Evolutionary conservation across 2,888 invertebrate genomes (phyloP), one percentile per base, ranked within the genome.

Genomic region (Dicyrtoma fusca): DNA sequence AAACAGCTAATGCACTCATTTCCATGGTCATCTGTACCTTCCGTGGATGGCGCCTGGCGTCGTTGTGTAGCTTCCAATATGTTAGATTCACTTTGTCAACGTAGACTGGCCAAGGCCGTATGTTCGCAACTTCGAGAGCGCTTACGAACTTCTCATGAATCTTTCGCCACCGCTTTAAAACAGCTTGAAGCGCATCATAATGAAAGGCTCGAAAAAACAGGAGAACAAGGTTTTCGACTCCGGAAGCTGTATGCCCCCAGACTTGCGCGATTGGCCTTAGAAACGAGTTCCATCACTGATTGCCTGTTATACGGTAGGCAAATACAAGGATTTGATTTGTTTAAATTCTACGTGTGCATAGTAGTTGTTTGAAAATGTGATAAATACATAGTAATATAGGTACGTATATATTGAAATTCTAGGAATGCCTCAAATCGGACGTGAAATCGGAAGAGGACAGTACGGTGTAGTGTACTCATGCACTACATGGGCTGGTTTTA

Each of bases 401-500:
- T 11, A 45, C 8, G 8, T 55, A 21, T 55, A 21, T 47, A 44
- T 64, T 45, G 19, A 10, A 19, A n/a, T 25, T 45, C 1, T 57
- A 79, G 85, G 85, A 17, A 85, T 86, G 84, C 87, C 87, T 1
- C 82, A 83, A 69, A 82, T 86, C 79, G 86, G 86, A 6, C 82
- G 84, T 55, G 87, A 87, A 81, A 83, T 86, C 64, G 87, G 87
- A 0, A 87, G 94, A 57, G 95, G 95, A 0, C 94, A 95, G 82
- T 95, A 94, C 84, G 95, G 94, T 3, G 93, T 95, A 49, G 94
- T 95, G 61, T 94, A 91, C 84, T 86, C 90, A 0, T 91, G 90
- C 81, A 90, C 92, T 69, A 85, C 88, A 70, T 93, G 93, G 89
- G 92, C 87, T 0, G 89, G 88, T 0, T 87, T 86, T 64, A 84